These are phyloP conservation scores for Lagocephalus sceleratus DNA, from an alignment of 2,797 vertebrate species.

Conservation along the genomic window DNA sequence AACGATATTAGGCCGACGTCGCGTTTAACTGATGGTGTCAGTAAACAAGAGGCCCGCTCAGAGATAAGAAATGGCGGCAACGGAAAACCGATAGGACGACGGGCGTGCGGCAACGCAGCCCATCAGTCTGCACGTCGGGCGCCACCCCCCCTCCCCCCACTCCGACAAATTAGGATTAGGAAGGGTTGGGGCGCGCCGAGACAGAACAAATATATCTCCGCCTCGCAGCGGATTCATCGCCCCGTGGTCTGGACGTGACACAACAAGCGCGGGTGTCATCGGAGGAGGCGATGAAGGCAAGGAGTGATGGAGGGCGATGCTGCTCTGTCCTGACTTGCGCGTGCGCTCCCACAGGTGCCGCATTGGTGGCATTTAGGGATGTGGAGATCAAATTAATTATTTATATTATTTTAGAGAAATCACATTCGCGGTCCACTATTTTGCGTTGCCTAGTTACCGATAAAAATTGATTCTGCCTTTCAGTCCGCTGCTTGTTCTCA, in stretches of 20 bases:
- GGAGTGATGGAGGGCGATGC: neutral
- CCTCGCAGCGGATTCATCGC: constrained; percentile 87
- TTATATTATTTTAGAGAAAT: no score
- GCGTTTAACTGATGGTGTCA: constrained; percentile 66
- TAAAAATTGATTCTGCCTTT: no score
- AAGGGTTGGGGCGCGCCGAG: constrained; percentile 23
- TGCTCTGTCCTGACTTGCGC: constrained; percentile 3
- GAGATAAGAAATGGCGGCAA: constrained; percentile 74
- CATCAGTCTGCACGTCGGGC: constrained; percentile 82
- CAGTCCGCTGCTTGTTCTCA: no score
- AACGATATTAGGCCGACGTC: constrained; percentile 58
- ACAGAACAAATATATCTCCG: constrained; percentile 64
- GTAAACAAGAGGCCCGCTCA: constrained; percentile 62
- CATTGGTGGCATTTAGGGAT: neutral
- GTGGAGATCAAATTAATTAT: no score
- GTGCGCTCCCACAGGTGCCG: neutral
- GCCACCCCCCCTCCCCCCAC: constrained; percentile 79
- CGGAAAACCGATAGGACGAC: constrained; percentile 87
- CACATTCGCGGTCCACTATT: no score
- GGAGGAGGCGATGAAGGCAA: constrained; percentile 63
- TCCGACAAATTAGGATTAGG: constrained; percentile 87
- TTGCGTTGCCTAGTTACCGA: no score
- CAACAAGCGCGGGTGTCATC: constrained; percentile 90
- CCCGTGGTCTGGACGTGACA: constrained; percentile 84
- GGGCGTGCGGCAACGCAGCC: constrained; percentile 80